Evolutionary conservation across 92 coral and sea anemone genomes (phyloP).

Genomic region (Siderastrea radians): DNA sequence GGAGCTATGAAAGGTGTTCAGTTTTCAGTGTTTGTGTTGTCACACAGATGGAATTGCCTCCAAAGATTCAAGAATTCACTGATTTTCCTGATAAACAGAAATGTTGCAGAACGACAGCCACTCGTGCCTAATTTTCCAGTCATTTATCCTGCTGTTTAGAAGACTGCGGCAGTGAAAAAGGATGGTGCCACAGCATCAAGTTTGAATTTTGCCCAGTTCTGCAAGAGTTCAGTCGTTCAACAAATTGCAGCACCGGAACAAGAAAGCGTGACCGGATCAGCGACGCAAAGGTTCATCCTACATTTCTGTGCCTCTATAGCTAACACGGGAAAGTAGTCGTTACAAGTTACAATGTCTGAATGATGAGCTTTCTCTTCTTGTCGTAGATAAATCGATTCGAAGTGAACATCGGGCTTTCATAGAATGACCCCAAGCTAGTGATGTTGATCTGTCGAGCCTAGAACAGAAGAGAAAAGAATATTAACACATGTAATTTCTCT

Average conservation of each 20-base stretch:
- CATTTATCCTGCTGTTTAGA: no score
- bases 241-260: background rate
- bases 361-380: conserved; percentile 94
- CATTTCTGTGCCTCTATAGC: background rate
- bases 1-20: no score
- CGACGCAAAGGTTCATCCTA: background rate
- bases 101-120: no score
- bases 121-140: no score
- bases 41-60: no score
- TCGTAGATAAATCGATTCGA: conserved; percentile 92
- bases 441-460: conserved; percentile 96
- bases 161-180: no score
- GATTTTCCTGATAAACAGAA: no score
- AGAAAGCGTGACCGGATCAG: background rate
- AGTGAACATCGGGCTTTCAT: conserved; percentile 86
- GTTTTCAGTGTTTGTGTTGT: no score
- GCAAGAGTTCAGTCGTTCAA: background rate
- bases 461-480: conserved; percentile 1
- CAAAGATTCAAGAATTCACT: no score
- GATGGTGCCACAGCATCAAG: no score
- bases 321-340: background rate
- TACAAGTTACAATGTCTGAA: conserved; percentile 75
- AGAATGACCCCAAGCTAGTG: conserved; percentile 89
- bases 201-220: background rate
- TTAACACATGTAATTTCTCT: no score